phyloP scores from a whole-genome alignment of 1,140 invertebrate genomes.

The Monomorium pharaonis region DNA sequence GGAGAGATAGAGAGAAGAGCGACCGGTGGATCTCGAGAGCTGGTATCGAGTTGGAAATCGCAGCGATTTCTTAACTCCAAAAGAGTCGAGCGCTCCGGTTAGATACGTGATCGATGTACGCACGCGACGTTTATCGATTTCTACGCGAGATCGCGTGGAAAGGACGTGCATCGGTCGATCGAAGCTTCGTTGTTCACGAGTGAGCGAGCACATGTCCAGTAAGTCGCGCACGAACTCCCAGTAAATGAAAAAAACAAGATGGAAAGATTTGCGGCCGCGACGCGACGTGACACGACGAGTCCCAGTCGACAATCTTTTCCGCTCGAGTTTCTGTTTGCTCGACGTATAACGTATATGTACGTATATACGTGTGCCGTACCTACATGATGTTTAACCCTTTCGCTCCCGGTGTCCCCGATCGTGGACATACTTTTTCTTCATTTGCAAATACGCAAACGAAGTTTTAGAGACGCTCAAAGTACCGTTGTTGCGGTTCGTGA shows the following conservation, averaged over 20 bases:
- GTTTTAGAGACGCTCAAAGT: not conserved
- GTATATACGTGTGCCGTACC: not conserved
- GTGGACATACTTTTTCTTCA: slow-evolving; percentile 20
- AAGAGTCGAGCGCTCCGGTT: slow-evolving; percentile 66
- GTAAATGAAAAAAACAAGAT: slow-evolving; percentile 1
- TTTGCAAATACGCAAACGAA: slow-evolving; percentile 31
- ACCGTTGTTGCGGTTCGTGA: not conserved
- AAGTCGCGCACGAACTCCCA: slow-evolving; percentile 17
- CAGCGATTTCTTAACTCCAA: slow-evolving; percentile 69
- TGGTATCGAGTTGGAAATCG: slow-evolving; percentile 40
- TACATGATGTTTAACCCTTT: not conserved
- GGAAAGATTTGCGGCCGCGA: slow-evolving; percentile 42
- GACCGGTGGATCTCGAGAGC: slow-evolving; percentile 19
- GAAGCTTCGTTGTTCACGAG: slow-evolving; percentile 50
- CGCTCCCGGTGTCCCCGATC: slow-evolving; percentile 18
- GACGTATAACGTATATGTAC: too few relatives aligned
- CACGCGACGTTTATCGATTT: slow-evolving; percentile 70
- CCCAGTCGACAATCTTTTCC: slow-evolving; percentile 13
- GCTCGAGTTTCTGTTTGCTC: slow-evolving; percentile 39
- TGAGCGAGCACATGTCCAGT: not conserved
- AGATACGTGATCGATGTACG: slow-evolving; percentile 69
- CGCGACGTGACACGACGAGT: slow-evolving; percentile 25
- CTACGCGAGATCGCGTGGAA: slow-evolving; percentile 62
- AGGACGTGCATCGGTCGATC: slow-evolving; percentile 58
- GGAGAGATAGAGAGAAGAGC: not conserved